Evolutionary conservation across 1,140 invertebrate genomes (phyloP).

Genomic region (Calephelis virginiensis): DNA sequence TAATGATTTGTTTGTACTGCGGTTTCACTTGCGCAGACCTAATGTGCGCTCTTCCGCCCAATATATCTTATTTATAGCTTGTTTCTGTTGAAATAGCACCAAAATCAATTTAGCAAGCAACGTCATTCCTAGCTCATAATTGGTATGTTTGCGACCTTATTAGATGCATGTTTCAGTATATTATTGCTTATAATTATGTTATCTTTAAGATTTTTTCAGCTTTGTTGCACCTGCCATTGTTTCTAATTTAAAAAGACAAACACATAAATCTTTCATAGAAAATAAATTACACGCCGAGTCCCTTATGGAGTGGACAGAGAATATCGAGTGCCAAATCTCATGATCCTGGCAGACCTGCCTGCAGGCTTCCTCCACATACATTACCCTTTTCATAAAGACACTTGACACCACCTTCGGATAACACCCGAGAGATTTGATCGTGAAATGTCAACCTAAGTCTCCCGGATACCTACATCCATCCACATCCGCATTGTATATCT

Average conservation of each 20-base stretch:
- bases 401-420: too few relatives aligned
- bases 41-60: slow-evolving; percentile 32
- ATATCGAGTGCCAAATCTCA: too few relatives aligned
- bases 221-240: background rate
- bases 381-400: too few relatives aligned
- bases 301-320: background rate
- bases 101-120: slow-evolving; percentile 29
- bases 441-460: too few relatives aligned
- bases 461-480: too few relatives aligned
- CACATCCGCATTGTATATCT: too few relatives aligned
- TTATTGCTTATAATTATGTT: slow-evolving; percentile 35
- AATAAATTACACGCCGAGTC: too few relatives aligned
- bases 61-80: slow-evolving; percentile 33
- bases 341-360: too few relatives aligned
- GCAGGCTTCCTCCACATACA: too few relatives aligned
- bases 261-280: too few relatives aligned
- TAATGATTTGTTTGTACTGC: slow-evolving; percentile 42
- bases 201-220: too few relatives aligned
- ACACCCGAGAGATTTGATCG: too few relatives aligned
- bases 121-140: slow-evolving; percentile 1
- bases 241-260: background rate
- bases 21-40: slow-evolving; percentile 32
- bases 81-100: slow-evolving; percentile 26
- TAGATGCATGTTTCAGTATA: slow-evolving; percentile 29
- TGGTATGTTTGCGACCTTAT: background rate